Evolutionary conservation across 2,797 vertebrate genomes (phyloP).

Genomic region (Mionectes olivaceus): DNA sequence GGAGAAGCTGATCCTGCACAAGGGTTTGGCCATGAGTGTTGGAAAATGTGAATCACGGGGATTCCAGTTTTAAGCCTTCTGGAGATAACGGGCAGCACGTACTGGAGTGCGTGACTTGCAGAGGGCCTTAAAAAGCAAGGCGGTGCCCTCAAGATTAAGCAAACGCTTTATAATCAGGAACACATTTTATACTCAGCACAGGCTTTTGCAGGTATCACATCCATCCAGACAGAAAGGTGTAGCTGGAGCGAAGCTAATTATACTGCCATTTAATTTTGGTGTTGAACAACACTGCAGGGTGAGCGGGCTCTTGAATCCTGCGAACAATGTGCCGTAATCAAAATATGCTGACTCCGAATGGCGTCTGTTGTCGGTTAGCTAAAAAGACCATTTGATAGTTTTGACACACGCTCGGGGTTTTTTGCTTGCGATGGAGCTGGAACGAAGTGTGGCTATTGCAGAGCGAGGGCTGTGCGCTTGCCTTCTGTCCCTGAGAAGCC

Average conservation of each 20-base stretch:
- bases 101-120: slow-evolving; percentile 40
- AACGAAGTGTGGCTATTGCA: background rate
- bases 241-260: slow-evolving; percentile 1
- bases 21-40: slow-evolving; percentile 44
- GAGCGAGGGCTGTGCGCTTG: background rate
- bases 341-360: background rate
- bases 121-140: slow-evolving; percentile 56
- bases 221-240: background rate
- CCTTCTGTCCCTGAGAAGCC: background rate
- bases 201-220: slow-evolving; percentile 23
- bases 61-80: slow-evolving; percentile 61
- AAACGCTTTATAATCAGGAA: slow-evolving; percentile 29
- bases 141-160: slow-evolving; percentile 27
- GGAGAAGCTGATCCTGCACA: background rate
- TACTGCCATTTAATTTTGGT: background rate
- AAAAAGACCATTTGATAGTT: background rate
- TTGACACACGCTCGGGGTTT: background rate
- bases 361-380: slow-evolving; percentile 28
- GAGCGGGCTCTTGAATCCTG: background rate
- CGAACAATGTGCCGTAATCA: background rate
- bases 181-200: background rate
- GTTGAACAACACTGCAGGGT: background rate
- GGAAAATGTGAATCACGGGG: slow-evolving; percentile 63
- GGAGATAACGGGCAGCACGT: slow-evolving; percentile 51
- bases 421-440: background rate